These are phyloP conservation scores for Ommatoiulus sabulosus DNA, from an alignment of 2,888 invertebrate species.

Conservation along the genomic window DNA sequence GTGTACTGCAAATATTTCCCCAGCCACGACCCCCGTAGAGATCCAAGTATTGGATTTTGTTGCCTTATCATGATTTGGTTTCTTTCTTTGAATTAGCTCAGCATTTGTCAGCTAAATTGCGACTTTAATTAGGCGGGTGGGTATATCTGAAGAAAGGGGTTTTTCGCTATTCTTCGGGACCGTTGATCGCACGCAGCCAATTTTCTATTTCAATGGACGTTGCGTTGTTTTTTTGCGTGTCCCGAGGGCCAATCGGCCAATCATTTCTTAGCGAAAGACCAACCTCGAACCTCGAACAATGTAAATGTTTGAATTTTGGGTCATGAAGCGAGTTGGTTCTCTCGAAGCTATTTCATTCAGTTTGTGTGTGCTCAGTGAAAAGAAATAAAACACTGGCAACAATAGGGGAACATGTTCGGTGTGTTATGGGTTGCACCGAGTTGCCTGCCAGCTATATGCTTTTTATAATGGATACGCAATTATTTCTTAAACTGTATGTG, in stretches of 20 bases:
- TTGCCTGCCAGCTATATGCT: constrained; percentile 16
- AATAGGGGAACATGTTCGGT: neutral
- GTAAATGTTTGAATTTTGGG: constrained; percentile 34
- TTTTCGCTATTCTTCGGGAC: constrained; percentile 18
- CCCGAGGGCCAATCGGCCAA: constrained; percentile 25
- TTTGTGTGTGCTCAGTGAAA: constrained; percentile 26
- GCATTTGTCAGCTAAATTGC: constrained; percentile 34
- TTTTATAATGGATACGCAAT: constrained; percentile 34
- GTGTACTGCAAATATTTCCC: constrained; percentile 17
- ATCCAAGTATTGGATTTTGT: neutral
- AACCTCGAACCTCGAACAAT: constrained; percentile 25
- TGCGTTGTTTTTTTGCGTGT: neutral
- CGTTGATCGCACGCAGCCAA: constrained; percentile 27
- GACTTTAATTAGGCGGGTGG: constrained; percentile 27
- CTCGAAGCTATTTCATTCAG: neutral
- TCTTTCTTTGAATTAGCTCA: constrained; percentile 34
- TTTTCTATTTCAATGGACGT: constrained; percentile 22
- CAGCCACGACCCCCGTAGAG: constrained; percentile 23
- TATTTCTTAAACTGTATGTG: constrained; percentile 13
- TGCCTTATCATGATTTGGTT: constrained; percentile 34
- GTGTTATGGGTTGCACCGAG: neutral
- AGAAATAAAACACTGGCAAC: neutral
- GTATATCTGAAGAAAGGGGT: constrained; percentile 23
- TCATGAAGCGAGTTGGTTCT: neutral
- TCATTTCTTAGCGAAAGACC: constrained; percentile 15